phyloP scores from a whole-genome alignment of 2,113 vertebrate genomes.

The Anhinga rufa region DNA sequence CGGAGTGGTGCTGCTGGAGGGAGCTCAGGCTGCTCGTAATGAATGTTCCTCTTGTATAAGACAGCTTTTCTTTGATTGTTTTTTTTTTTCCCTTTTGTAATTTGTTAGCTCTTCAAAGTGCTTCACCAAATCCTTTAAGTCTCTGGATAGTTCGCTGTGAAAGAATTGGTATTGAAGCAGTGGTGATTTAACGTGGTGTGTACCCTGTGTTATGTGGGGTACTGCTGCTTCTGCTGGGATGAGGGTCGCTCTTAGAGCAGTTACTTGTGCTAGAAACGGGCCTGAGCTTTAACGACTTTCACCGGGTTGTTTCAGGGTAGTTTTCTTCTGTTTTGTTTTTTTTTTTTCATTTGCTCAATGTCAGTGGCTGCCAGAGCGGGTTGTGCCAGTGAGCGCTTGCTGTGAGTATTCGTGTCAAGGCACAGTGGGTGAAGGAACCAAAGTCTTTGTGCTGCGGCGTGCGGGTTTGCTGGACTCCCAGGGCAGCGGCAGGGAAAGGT shows the following conservation, averaged over 20 bases:
- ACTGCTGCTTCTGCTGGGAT: background rate
- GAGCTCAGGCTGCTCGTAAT: background rate
- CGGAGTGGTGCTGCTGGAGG: background rate
- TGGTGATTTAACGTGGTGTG: background rate
- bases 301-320: no score
- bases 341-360: background rate
- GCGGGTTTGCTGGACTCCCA: background rate
- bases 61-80: background rate
- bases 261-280: background rate
- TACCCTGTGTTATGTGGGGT: background rate
- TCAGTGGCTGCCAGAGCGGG: background rate
- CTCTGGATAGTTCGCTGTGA: background rate
- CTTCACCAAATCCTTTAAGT: background rate
- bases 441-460: background rate
- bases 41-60: background rate
- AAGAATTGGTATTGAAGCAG: background rate
- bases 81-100: background rate
- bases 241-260: rapidly evolving
- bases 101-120: background rate
- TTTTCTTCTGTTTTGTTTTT: background rate
- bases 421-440: background rate
- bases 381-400: background rate
- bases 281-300: background rate
- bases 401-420: background rate
- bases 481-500: background rate